Evolutionary conservation across 30 jellyfish, hydroid and myxozoan species (phyloP), one percentile per base, ranked within the genome.

Genomic region (Hydractinia symbiolongicarpus): DNA sequence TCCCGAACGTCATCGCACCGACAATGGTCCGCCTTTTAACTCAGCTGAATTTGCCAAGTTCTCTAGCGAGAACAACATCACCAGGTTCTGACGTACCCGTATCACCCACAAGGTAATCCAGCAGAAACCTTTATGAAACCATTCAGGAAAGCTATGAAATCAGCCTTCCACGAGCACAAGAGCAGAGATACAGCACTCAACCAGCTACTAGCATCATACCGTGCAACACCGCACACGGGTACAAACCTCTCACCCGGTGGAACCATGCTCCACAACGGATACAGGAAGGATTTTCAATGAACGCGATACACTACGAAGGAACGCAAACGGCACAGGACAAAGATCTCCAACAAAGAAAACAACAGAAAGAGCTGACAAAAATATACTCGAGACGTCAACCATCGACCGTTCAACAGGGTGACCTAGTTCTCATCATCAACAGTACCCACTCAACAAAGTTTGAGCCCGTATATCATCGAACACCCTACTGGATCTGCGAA

Each of bases 81-180:
- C n/a, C 10, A 21, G 21, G 52, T 9, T 8, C 10, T 14, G 9
- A 10, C n/a, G 11, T 14, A 14, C 30, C 77, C 77, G 11, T 67
- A 67, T 52, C 77, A 67, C 30, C 77, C 77, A 8, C 30, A 17
- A 17, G 77, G 52, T 8, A 67, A 67, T 17, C 77, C 77, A 17
- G 77, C n/a, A n/a, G n/a, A n/a, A 73, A 75, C 83, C 5, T 75
- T 75, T 55, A 75, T 75, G 67, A 44, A 75, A 54, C 83, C 83
- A 9, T n/a, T 75, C 5, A 75, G 20, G 74, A 53, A 75, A 7
- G 83, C 83, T 5, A 44, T 75, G 83, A 75, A 75, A n/a, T 44
- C 58, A 6, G 83, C 76, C 6, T 54, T 44, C 79, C 75, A 75
- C 79, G 58, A 30, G 14, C 7, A 16, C 20, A 54, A 52, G 5